These are phyloP conservation scores for Acarapis woodi DNA, from an alignment of 1,140 invertebrate genomes.

Conservation along the genomic window DNA sequence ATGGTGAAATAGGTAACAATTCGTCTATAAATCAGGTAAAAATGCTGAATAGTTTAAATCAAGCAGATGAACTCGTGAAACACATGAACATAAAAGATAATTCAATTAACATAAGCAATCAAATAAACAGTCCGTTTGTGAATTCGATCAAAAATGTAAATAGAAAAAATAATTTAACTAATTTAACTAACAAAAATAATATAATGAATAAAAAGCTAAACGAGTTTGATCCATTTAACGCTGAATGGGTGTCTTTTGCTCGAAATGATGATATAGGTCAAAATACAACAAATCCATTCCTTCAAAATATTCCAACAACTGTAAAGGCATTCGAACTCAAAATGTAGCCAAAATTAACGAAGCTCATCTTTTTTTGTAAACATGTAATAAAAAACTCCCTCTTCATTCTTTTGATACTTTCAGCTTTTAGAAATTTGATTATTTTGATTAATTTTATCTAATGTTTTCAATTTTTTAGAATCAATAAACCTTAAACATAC, in stretches of 20 bases:
- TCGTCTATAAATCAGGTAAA: not conserved
- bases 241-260: slow-evolving; percentile 41
- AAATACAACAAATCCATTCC: slow-evolving; percentile 21
- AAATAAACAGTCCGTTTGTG: slow-evolving; percentile 25
- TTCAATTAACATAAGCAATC: slow-evolving; percentile 21
- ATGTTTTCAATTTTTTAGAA: too few species aligned
- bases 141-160: slow-evolving; percentile 26
- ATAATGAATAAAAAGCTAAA: slow-evolving; percentile 10
- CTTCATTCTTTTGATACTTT: too few species aligned
- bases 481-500: too few species aligned
- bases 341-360: slow-evolving; percentile 17
- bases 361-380: not conserved
- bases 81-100: slow-evolving; percentile 17
- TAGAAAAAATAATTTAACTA: slow-evolving; percentile 10
- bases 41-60: slow-evolving; percentile 10
- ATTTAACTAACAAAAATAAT: slow-evolving; percentile 14
- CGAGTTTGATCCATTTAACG: slow-evolving; percentile 41
- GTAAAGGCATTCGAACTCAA: slow-evolving; percentile 27
- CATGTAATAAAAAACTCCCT: too few species aligned
- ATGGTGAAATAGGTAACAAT: not conserved
- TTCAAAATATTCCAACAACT: slow-evolving; percentile 15
- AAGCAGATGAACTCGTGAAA: slow-evolving; percentile 7
- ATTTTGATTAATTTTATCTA: too few species aligned
- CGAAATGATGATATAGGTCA: slow-evolving; percentile 12
- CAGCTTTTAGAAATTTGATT: too few species aligned